These are phyloP conservation scores for Drosophila willistoni DNA, from an alignment of 1,140 invertebrate genomes.

Conservation along the genomic window DNA sequence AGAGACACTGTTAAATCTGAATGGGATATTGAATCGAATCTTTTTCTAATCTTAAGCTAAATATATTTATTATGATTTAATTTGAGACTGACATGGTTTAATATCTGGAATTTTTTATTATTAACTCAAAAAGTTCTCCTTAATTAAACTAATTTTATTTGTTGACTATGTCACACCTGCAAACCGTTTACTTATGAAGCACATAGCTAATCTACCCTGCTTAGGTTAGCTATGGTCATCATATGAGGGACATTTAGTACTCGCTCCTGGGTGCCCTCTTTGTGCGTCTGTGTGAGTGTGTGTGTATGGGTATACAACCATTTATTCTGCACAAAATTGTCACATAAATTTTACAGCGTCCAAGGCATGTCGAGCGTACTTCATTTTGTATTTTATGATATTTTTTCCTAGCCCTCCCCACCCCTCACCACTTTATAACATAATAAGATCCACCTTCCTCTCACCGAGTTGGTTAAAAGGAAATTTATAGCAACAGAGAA, in stretches of 20 bases:
- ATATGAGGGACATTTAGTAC: conserved; percentile 18
- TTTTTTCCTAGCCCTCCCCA: conserved; percentile 40
- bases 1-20: too few relatives aligned
- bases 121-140: too few relatives aligned
- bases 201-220: conserved; percentile 18
- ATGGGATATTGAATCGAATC: too few relatives aligned
- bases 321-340: conserved; percentile 77
- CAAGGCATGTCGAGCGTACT: conserved; percentile 75
- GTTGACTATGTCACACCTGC: too few relatives aligned
- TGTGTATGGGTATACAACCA: conserved; percentile 47
- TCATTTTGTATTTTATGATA: conserved; percentile 80
- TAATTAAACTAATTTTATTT: too few relatives aligned
- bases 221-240: conserved; percentile 15
- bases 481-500: conserved; percentile 61
- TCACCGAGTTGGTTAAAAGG: conserved; percentile 61
- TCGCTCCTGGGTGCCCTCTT: background rate
- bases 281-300: conserved; percentile 9
- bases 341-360: conserved; percentile 74
- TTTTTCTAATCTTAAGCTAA: too few relatives aligned
- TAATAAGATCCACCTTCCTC: background rate
- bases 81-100: background rate
- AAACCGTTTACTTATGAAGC: background rate
- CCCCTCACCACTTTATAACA: background rate
- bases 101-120: background rate
- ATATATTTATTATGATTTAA: background rate